Percentiles rank a stretch among this genome's conserved stretches.
phyloP scores from a whole-genome alignment of 2,888 invertebrate genomes.

The Cosmopolites sordidus region DNA sequence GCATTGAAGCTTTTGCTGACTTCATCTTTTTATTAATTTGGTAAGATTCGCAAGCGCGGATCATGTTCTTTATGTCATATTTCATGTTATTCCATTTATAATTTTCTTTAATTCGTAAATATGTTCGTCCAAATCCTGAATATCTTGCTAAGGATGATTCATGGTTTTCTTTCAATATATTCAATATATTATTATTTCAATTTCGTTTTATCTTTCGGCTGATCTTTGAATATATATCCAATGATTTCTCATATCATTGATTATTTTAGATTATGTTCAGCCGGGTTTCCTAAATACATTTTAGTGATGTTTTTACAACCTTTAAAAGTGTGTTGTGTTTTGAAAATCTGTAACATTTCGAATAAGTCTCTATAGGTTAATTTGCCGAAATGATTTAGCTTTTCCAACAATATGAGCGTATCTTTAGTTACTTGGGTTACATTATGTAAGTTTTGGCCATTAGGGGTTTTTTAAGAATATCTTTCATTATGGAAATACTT shows the following conservation, averaged over 20 bases:
- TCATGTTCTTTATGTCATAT: conserved; percentile 32
- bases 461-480: no score
- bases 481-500: no score
- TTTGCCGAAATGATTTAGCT: conserved; percentile 7
- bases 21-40: not conserved
- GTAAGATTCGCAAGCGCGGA: not conserved
- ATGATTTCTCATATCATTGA: no score
- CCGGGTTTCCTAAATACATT: no score
- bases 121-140: conserved; percentile 29
- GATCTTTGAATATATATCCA: no score
- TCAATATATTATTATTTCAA: no score
- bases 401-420: not conserved
- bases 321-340: no score
- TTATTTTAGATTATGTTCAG: no score
- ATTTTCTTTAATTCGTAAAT: conserved; percentile 14
- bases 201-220: no score
- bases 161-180: conserved; percentile 31
- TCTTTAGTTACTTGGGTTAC: not conserved
- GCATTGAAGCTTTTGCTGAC: not conserved
- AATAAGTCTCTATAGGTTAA: conserved; percentile 7
- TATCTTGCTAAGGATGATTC: conserved; percentile 26
- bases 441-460: no score
- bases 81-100: conserved; percentile 36
- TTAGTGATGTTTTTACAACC: no score
- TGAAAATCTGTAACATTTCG: conserved; percentile 5